Percentiles rank a stretch among this genome's conserved stretches.
phyloP scores from a whole-genome alignment of 2,888 invertebrate species.

The Colostygia pectinataria region DNA sequence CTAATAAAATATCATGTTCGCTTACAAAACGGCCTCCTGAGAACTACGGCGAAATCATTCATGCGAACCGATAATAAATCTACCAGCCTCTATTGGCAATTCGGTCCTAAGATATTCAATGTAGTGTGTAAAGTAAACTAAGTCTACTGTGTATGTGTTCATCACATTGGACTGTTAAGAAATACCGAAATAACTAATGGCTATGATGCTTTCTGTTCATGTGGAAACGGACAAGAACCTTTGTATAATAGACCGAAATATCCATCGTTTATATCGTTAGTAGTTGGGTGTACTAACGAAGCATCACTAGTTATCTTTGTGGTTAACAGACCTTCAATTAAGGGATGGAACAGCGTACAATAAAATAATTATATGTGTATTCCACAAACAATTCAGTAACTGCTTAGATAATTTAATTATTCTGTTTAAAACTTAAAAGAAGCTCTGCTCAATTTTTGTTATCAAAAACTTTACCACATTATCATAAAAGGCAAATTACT shows the following conservation, averaged over 20 bases:
- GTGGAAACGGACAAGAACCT: neutral
- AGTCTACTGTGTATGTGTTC: conserved; percentile 28
- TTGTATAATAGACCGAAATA: neutral
- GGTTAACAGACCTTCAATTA: no score
- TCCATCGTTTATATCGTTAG: no score
- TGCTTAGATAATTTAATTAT: no score
- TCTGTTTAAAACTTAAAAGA: no score
- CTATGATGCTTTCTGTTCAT: neutral
- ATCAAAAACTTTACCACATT: no score
- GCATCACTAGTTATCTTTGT: no score
- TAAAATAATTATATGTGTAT: no score
- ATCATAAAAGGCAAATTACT: no score
- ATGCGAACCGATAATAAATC: conserved; percentile 54
- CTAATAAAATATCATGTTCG: conserved; percentile 40
- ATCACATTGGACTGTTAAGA: neutral
- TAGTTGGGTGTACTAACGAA: no score
- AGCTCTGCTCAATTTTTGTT: no score
- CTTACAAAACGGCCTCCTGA: conserved; percentile 43
- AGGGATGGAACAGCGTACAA: no score
- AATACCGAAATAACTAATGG: neutral
- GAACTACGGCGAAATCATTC: conserved; percentile 45
- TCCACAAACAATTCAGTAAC: no score
- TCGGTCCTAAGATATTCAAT: conserved; percentile 52
- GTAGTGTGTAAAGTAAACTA: conserved; percentile 35
- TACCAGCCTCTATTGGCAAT: conserved; percentile 47